Evolutionary conservation across 2,113 vertebrate genomes (phyloP), one percentile per base, ranked within the genome.

Genomic region (Peromyscus leucopus): DNA sequence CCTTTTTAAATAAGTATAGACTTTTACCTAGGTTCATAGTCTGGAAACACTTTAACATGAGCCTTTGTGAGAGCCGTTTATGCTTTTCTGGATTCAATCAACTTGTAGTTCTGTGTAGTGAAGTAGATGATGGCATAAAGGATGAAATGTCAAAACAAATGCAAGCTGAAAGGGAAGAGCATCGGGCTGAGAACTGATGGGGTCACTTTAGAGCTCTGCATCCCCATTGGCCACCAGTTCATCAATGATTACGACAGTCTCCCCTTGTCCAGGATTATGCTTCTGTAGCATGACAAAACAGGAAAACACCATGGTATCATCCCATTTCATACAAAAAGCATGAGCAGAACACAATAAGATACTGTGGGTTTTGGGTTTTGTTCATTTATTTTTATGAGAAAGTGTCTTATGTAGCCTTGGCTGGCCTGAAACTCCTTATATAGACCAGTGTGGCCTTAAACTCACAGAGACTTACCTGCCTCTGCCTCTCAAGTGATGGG

Each of bases 41-140:
- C 55, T 89, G 82, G 88, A 94, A 95, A 79, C 28, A 57, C 46
- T 78, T 63, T 88, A 57, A 86, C 96, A 24, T 79, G n/a, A 85
- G 15, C 11, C 5, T 46, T 75, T 87, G 0, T 2, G 28, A 5
- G 19, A n/a, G 42, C 8, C 61, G 1, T 36, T 2, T 42, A 17
- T 24, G 10, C 15, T 93, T 31, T 9, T 2, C 51, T 92, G 2
- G 11, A 9, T 19, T 19, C 36, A 19, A 36, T n/a, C 33, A 36
- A 71, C 33, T 16, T 71, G 33, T 19, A 8, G 33, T 71, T 71
- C 33, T 6, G 6, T 26, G 2, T 79, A 67, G 82, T 1, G 57
- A 89, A 83, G 28, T 61, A 39, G 82, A 42, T 33, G 72, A 33
- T 39, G 46, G 92, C 67, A 15, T 3, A 86, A 76, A 69, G 79